phyloP scores from a whole-genome alignment of 1,140 invertebrate genomes.

The Macrotrachela quadricornifera region DNA sequence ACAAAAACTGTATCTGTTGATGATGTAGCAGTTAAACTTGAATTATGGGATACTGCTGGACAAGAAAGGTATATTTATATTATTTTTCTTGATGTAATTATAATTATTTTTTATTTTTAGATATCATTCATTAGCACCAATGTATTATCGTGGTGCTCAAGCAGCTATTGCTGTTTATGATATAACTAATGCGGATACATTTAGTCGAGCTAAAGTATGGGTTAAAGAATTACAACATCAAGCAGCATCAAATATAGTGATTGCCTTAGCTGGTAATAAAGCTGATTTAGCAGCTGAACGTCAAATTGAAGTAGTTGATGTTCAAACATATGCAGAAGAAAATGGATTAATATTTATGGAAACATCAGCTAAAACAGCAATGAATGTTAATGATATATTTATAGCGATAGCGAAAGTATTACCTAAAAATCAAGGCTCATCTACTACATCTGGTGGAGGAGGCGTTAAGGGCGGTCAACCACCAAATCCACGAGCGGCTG shows the following conservation, averaged over 20 bases:
- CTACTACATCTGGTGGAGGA: too few relatives aligned
- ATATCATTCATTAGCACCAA: conserved; percentile 95
- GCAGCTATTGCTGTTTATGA: conserved; percentile 99
- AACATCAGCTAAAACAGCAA: conserved; percentile 95
- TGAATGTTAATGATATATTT: conserved; percentile 99
- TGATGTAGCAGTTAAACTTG: conserved; percentile 96
- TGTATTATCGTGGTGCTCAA: conserved; percentile 95
- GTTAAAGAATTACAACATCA: not conserved
- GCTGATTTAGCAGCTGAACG: conserved; percentile 40
- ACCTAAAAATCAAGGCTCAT: too few relatives aligned
- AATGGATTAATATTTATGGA: conserved; percentile 98
- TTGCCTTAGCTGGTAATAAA: conserved; percentile 52
- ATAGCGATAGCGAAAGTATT: too few relatives aligned
- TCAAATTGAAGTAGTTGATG: conserved; percentile 30
- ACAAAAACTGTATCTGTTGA: conserved; percentile 97
- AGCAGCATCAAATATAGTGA: not conserved
- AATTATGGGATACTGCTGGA: conserved; percentile 73
- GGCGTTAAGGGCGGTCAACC: too few relatives aligned
- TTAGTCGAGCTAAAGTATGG: not conserved
- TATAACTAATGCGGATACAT: conserved; percentile 74
- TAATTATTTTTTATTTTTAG: conserved; percentile 61
- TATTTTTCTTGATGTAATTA: not conserved
- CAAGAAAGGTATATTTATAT: conserved; percentile 16
- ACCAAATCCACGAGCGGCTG: too few relatives aligned
- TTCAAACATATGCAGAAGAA: conserved; percentile 93